phyloP scores from a whole-genome alignment of 2,888 invertebrate species.

The Drosophila ezoana region DNA sequence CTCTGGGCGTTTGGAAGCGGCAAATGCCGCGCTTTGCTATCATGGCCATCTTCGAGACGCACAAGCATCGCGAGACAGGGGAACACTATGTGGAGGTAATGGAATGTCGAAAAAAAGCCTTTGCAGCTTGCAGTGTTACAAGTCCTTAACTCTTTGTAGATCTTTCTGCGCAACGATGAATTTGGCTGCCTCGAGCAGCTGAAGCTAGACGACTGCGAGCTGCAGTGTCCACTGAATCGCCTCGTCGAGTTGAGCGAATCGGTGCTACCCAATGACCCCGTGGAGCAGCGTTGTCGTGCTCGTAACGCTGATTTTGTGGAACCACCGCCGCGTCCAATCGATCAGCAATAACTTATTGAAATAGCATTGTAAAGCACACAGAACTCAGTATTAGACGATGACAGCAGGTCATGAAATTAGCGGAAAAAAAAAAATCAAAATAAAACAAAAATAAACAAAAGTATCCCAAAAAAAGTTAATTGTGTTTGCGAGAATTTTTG shows the following conservation, averaged over 20 bases:
- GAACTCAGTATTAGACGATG: conserved; percentile 56
- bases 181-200: conserved; percentile 85
- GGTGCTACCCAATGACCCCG: conserved; percentile 86
- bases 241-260: conserved; percentile 86
- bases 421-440: conserved; percentile 1
- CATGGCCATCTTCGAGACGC: conserved; percentile 88
- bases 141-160: conserved; percentile 47
- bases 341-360: conserved; percentile 48
- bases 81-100: conserved; percentile 85
- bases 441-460: conserved; percentile 2
- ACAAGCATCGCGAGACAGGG: conserved; percentile 85
- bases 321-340: conserved; percentile 85
- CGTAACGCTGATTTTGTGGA: conserved; percentile 86
- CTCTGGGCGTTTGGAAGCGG: conserved; percentile 88
- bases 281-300: conserved; percentile 86
- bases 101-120: rapidly evolving
- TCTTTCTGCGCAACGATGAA: conserved; percentile 86
- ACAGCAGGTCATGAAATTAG: conserved; percentile 14
- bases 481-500: background rate
- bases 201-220: conserved; percentile 87
- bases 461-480: conserved; percentile 6
- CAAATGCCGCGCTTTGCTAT: conserved; percentile 89
- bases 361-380: background rate
- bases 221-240: conserved; percentile 87
- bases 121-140: too few relatives aligned